Evolutionary conservation across 1,140 invertebrate genomes (phyloP), one percentile per base, ranked within the genome.

Genomic region (Drosophila leontia): DNA sequence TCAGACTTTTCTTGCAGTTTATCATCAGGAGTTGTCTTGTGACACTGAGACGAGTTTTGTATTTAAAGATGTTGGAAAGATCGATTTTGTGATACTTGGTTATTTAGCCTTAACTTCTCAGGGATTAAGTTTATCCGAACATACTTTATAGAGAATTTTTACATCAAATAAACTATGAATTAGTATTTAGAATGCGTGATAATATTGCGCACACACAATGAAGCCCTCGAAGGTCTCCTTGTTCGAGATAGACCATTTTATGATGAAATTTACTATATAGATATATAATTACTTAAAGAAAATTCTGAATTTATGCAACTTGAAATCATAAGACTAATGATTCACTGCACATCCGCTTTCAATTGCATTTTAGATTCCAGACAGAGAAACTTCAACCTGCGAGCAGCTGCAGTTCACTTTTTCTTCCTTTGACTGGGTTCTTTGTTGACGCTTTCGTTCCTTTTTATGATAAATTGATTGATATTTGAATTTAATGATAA

Each of bases 401-500:
- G 32, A 39, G n/a, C 47, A 67, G 34, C 35, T 68, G 39, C 67
- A 70, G 23, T 48, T 58, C 35, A 23, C 15, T 35, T 32, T 19
- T 23, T 42, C 13, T 34, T 26, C 42, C 4, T 29, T 42, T 55
- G 53, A 37, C 44, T 64, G 11, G 37, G 42, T 76, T 42, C 63
- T 74, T 56, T 77, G 59, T 65, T 82, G 80, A 56, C 57, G 44
- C 55, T 74, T 37, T 42, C 50, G 19, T 44, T 60, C 39, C 63
- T 57, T 70, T 74, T 90, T 90, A 90, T 90, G 85, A 90, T 90
- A 90, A 90, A 90, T 90, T 90, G 85, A 90, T 90, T 90, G 85
- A 90, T 90, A 90, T 90, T 90, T 85, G 85, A 90, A 90, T 90
- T 90, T 90, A 90, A 90, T 90, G 85, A 90, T 90, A 85, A 82